These are phyloP conservation scores for Bucco capensis DNA, from an alignment of 2,113 vertebrate genomes.

Conservation along the genomic window DNA sequence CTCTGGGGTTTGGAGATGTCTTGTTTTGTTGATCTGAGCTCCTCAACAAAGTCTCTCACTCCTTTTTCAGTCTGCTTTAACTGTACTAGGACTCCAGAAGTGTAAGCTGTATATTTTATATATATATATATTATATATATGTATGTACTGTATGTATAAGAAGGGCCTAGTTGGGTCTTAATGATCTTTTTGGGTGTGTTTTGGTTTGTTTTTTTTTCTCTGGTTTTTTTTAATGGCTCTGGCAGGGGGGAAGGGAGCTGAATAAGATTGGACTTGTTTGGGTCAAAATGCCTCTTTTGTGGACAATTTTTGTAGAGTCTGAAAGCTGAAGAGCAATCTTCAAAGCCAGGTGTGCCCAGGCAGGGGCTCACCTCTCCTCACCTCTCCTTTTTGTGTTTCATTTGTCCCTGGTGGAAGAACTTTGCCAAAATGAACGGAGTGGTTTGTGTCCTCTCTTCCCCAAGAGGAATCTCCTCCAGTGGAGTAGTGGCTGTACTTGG, in stretches of 20 bases:
- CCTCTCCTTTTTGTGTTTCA: neutral
- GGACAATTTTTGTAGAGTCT: constrained; percentile 27
- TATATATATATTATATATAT: constrained; percentile 74
- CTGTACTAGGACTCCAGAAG: constrained; percentile 68
- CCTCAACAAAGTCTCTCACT: constrained; percentile 59
- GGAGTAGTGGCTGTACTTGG: constrained; percentile 53
- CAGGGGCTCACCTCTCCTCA: neutral
- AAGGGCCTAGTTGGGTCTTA: constrained; percentile 69
- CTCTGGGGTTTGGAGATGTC: constrained; percentile 16
- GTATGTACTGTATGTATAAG: constrained; percentile 74
- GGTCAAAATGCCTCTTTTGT: constrained; percentile 40
- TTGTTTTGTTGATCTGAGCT: constrained; percentile 31
- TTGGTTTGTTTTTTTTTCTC: constrained; percentile 40
- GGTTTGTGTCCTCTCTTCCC: constrained; percentile 29
- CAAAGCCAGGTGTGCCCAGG: neutral
- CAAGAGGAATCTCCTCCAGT: constrained; percentile 52
- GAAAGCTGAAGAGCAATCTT: constrained; percentile 37
- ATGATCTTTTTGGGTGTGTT: constrained; percentile 47
- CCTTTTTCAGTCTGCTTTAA: constrained; percentile 63
- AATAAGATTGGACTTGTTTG: constrained; percentile 43
- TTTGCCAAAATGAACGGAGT: constrained; percentile 47
- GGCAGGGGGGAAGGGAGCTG: constrained; percentile 50
- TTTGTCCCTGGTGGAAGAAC: constrained; percentile 49
- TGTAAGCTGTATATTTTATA: constrained; percentile 74
- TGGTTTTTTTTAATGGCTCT: constrained; percentile 32